phyloP scores from a whole-genome alignment of 2,888 invertebrate genomes.

The Drosophila niveifrons region DNA sequence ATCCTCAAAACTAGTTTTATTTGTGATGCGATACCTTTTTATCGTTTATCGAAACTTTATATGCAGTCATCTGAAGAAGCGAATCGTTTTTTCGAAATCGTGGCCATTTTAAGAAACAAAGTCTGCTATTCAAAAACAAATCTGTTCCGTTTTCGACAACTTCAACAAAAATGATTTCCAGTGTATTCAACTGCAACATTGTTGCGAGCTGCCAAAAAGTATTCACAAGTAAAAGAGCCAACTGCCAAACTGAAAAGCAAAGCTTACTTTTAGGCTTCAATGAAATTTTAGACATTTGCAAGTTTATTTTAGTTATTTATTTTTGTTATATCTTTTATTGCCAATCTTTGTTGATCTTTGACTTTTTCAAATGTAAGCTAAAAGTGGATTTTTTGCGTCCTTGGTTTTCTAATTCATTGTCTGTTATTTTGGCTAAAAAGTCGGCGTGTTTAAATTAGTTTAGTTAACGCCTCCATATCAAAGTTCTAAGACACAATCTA shows the following conservation, averaged over 20 bases:
- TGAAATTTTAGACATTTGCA: background rate
- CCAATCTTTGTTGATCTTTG: background rate
- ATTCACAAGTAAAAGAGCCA: constrained; percentile 2
- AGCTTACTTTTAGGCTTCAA: constrained; percentile 47
- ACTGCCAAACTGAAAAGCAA: fast-evolving
- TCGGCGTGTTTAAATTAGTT: background rate
- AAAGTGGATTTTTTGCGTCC: background rate
- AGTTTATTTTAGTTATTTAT: background rate
- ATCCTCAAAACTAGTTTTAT: no score
- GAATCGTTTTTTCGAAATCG: no score
- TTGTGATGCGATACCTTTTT: no score
- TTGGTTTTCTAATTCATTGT: background rate
- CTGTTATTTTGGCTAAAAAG: background rate
- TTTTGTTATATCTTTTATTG: background rate
- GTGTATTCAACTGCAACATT: background rate
- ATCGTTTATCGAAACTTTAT: no score
- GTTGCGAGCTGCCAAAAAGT: constrained; percentile 43
- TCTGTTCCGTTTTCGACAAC: no score
- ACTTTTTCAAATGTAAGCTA: background rate
- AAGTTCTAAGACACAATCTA: constrained; percentile 22
- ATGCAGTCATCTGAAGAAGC: no score
- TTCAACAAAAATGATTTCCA: no score
- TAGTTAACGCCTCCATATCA: constrained; percentile 25
- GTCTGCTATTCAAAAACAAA: no score
- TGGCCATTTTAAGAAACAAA: background rate